Evolutionary conservation across 2,888 invertebrate genomes (phyloP).

Genomic region (Pycnomerus fuliginosus): DNA sequence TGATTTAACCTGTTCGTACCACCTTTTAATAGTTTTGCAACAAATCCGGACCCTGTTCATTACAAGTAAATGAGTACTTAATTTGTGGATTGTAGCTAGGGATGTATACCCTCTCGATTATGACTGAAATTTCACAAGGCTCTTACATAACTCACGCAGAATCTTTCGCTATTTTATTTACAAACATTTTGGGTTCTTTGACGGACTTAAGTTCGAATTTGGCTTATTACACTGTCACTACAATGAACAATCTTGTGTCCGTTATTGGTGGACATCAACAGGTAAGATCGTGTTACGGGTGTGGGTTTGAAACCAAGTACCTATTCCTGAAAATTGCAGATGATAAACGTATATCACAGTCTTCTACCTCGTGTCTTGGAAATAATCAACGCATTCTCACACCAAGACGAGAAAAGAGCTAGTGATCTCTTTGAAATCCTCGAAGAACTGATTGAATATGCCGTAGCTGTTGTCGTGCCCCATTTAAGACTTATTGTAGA

Average conservation of each 20-base stretch:
- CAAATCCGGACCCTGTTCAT: too few relatives aligned
- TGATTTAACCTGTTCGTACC: too few relatives aligned
- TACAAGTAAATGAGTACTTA: neutral
- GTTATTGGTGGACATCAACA: slow-evolving; percentile 64
- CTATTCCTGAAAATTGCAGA: slow-evolving; percentile 51
- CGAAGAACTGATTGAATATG: slow-evolving; percentile 66
- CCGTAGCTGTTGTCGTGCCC: slow-evolving; percentile 61
- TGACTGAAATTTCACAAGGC: slow-evolving; percentile 69
- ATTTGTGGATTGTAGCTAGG: slow-evolving; percentile 61
- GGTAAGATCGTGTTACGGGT: too few relatives aligned
- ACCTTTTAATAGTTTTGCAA: too few relatives aligned
- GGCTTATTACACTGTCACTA: slow-evolving; percentile 62
- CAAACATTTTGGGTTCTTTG: slow-evolving; percentile 54
- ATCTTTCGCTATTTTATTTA: slow-evolving; percentile 58
- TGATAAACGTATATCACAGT: slow-evolving; percentile 59
- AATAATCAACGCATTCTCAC: slow-evolving; percentile 60
- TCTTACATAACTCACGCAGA: slow-evolving; percentile 67
- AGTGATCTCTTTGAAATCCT: slow-evolving; percentile 64
- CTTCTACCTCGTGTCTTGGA: slow-evolving; percentile 65
- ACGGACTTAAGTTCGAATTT: slow-evolving; percentile 53
- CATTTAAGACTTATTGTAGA: slow-evolving; percentile 65
- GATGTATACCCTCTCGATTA: slow-evolving; percentile 66
- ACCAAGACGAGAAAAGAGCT: slow-evolving; percentile 61
- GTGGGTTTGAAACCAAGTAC: too few relatives aligned
- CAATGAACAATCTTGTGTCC: slow-evolving; percentile 66